These are phyloP conservation scores for Elysia chlorotica DNA, from an alignment of 1,140 invertebrate species.

Conservation along the genomic window DNA sequence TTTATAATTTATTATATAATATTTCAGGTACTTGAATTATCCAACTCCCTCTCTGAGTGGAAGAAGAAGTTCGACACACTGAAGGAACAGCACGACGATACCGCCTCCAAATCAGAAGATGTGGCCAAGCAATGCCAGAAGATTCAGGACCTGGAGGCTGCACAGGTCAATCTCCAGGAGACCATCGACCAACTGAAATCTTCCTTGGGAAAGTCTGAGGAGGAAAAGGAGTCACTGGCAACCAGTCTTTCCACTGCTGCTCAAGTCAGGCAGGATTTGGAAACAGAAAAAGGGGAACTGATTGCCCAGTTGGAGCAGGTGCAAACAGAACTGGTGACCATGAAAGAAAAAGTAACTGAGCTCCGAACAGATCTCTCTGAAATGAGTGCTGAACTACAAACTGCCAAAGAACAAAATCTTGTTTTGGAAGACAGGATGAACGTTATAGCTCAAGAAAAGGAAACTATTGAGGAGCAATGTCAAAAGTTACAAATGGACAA, in stretches of 20 bases:
- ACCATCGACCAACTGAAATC: background rate
- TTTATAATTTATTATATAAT: background rate
- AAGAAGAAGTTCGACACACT: constrained; percentile 42
- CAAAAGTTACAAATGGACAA: no score
- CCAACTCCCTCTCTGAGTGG: constrained; percentile 40
- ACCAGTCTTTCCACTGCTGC: background rate
- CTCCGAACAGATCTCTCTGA: no score
- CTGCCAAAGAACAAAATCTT: no score
- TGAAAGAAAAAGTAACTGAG: no score
- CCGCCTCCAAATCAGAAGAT: constrained; percentile 1
- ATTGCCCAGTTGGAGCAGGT: no score
- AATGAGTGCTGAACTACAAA: no score
- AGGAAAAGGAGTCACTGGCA: background rate
- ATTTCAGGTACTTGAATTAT: constrained; percentile 41
- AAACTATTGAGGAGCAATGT: no score
- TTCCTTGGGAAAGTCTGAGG: background rate
- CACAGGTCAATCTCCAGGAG: constrained; percentile 5
- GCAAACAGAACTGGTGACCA: no score
- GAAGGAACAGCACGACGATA: constrained; percentile 31
- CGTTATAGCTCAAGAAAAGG: no score
- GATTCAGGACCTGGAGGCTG: constrained; percentile 23
- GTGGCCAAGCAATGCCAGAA: background rate
- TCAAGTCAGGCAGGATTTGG: constrained; percentile 16
- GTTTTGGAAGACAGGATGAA: no score
- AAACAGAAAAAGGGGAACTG: constrained; percentile 7